These are phyloP conservation scores for Platysteira castanea DNA, from an alignment of 2,113 vertebrate species.

Conservation along the genomic window DNA sequence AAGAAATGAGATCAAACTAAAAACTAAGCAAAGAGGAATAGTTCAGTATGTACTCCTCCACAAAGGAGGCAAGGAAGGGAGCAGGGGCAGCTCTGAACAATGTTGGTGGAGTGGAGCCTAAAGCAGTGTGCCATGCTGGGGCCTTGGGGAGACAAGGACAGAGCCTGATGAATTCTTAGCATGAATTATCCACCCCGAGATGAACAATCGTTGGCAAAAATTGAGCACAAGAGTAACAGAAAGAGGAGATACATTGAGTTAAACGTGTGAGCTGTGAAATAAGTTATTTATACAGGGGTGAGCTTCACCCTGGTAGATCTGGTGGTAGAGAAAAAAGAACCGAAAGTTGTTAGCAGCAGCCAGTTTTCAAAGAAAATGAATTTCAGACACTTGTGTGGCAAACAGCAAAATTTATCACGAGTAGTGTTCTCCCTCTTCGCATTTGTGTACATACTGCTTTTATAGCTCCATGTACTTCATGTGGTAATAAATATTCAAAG, in stretches of 20 bases:
- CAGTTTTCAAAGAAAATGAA: not conserved
- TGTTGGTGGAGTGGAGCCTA: not conserved
- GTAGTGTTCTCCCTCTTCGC: not conserved
- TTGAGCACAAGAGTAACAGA: not conserved
- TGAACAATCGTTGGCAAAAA: not conserved
- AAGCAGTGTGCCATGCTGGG: not conserved
- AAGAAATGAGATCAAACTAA: not conserved
- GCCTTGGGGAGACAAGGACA: not conserved
- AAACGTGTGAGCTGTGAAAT: not conserved
- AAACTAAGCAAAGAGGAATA: not conserved
- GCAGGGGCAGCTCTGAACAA: not conserved
- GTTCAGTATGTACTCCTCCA: not conserved
- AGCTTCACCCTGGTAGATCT: not conserved
- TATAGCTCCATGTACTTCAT: not conserved
- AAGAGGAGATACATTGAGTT: not conserved
- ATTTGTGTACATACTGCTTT: not conserved
- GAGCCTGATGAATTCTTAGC: not conserved
- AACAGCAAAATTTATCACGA: not conserved
- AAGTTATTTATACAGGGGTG: not conserved
- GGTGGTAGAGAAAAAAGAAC: not conserved
- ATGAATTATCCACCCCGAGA: not conserved
- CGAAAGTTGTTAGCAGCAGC: not conserved
- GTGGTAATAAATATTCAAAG: constrained; percentile 44
- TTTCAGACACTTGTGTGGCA: not conserved
- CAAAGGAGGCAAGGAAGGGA: not conserved